A percentile compares a stretch with the other conserved stretches of the same genome.
Conservation (phyloP, 2,888 invertebrate genomes). For the Ctenicera cuprea region DNA sequence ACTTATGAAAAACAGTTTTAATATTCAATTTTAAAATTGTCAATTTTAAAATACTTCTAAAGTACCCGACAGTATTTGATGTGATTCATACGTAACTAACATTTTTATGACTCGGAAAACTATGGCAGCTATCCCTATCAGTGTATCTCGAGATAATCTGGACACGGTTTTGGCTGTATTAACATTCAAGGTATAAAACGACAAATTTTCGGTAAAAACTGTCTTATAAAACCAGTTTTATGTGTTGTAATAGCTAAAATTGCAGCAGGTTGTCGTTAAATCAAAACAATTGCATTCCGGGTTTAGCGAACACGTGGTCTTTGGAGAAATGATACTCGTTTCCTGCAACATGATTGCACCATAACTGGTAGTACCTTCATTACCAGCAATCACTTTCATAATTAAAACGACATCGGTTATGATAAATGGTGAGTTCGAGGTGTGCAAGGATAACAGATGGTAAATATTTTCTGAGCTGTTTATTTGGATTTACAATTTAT, state of each 20-base stretch:
- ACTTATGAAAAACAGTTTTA: not conserved
- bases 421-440: slow-evolving; percentile 1
- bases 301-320: slow-evolving; percentile 33
- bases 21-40: not conserved
- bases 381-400: slow-evolving; percentile 47
- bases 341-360: slow-evolving; percentile 17
- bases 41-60: no score
- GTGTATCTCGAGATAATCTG: slow-evolving; percentile 38
- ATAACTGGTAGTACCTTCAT: slow-evolving; percentile 40
- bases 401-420: slow-evolving; percentile 41
- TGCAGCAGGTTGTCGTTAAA: slow-evolving; percentile 54
- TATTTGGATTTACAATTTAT: not conserved
- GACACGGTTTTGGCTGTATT: slow-evolving; percentile 6
- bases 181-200: slow-evolving; percentile 32
- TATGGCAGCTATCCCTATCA: slow-evolving; percentile 16
- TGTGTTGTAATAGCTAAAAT: slow-evolving; percentile 57
- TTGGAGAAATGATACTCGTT: slow-evolving; percentile 17
- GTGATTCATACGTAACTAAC: no score
- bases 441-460: not conserved
- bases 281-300: slow-evolving; percentile 53
- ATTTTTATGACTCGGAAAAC: not conserved
- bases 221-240: slow-evolving; percentile 55
- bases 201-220: slow-evolving; percentile 44
- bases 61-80: no score
- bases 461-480: not conserved